Percentiles rank a stretch among this genome's conserved stretches.
phyloP scores from a whole-genome alignment of 2,113 vertebrate species.

The Entomyzon cyanotis region DNA sequence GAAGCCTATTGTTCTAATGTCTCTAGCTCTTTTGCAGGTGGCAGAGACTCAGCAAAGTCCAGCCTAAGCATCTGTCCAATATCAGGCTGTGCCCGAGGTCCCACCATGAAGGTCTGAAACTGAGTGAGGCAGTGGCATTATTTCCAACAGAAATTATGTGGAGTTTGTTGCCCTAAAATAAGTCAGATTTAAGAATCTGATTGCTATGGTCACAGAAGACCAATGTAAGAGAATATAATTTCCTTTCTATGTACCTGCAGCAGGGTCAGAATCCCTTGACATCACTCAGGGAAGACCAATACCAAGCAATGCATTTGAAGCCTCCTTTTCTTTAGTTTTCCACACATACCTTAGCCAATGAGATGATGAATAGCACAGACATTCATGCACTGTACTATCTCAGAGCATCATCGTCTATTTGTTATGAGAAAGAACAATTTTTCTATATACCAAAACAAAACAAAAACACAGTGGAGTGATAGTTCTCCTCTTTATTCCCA shows the following conservation, averaged over 20 bases:
- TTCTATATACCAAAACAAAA: neutral
- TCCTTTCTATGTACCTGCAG: neutral
- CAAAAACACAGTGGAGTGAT: neutral
- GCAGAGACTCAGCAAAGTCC: neutral
- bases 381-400: neutral
- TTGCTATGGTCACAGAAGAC: neutral
- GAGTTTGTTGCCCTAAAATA: neutral
- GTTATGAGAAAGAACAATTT: neutral
- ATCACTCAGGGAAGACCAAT: neutral
- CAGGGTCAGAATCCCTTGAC: neutral
- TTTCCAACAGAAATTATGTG: neutral
- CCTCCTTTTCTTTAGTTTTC: neutral
- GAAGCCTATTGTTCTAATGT: neutral
- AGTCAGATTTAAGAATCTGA: neutral
- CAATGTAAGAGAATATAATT: neutral
- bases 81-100: fast-evolving
- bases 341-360: neutral
- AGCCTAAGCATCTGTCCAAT: neutral
- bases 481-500: neutral
- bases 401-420: neutral
- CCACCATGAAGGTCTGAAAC: fast-evolving
- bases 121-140: neutral
- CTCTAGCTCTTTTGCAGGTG: neutral
- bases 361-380: neutral
- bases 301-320: neutral